Evolutionary conservation across 2,113 vertebrate genomes (phyloP), one percentile per base, ranked within the genome.

Genomic region (Sander vitreus): DNA sequence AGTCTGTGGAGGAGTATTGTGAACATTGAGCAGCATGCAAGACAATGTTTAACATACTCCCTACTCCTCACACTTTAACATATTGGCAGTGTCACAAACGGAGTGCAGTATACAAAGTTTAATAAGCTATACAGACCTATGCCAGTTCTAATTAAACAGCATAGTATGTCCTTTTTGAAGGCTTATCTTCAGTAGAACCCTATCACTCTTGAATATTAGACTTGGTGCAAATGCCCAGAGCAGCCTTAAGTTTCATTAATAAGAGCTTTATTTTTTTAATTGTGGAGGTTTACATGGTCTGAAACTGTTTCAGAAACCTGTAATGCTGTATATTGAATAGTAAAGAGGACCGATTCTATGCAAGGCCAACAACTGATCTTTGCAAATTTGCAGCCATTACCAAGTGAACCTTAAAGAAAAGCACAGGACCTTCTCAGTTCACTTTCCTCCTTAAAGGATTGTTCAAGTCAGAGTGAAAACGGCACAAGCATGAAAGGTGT

Each of bases 281-380:
- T 39, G 2, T 15, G 19, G 48, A 50, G 19, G n/a, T 16, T 68
- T 53, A 18, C 33, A 14, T 80, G 18, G 2, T 63, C 11, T 45
- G 10, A 76, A 55, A 36, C 27, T 18, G n/a, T 71, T 71, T 12
- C 27, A 58, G 18, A 66, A 30, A 59, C 47, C 23, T 65, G 10
- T 60, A 36, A 53, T 72, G 33, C n/a, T 73, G 54, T 36, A 36
- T 43, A 9, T 21, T 65, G 18, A 73, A 54, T 1, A 50, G 6
- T 54, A 48, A 13, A 47, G n/a, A 65, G 51, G 47, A 53, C 27
- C n/a, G 27, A 36, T 6, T 63, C 16, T 78, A 75, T 84, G 73
- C 33, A 78, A 67, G 53, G 50, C 62, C 19, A 45, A 18, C 0
- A 9, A 6, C 47, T 55, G 27, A 75, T 60, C 70, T 79, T 55